Evolutionary conservation across 2,797 vertebrate genomes (phyloP).

Genomic region (Stomatorhinus walkeri): DNA sequence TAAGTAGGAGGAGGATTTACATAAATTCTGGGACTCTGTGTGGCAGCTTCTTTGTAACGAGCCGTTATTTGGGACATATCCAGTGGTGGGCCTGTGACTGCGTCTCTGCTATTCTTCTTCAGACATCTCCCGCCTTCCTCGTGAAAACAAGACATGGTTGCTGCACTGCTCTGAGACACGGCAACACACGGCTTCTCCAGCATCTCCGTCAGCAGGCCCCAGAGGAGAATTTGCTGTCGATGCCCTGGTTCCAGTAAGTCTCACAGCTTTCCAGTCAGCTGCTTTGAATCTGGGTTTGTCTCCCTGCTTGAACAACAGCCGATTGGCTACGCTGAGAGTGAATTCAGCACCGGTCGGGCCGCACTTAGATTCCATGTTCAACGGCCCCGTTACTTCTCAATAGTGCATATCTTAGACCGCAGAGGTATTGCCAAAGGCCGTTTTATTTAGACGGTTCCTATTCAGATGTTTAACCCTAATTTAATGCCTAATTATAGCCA

Average conservation of each 20-base stretch:
- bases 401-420: conserved; percentile 26
- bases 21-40: conserved; percentile 36
- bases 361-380: neutral
- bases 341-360: neutral
- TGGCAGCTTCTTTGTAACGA: conserved; percentile 32
- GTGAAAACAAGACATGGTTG: neutral
- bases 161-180: neutral
- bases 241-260: neutral
- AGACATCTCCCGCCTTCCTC: neutral
- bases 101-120: conserved; percentile 18
- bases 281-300: neutral
- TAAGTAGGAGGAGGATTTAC: conserved; percentile 46
- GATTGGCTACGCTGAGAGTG: neutral
- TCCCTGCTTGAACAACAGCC: neutral
- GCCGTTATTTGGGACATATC: conserved; percentile 37
- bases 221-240: neutral
- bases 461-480: conserved; percentile 63
- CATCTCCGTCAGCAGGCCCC: neutral
- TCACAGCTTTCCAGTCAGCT: conserved; percentile 2
- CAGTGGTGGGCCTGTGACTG: conserved; percentile 23
- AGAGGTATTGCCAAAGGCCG: conserved; percentile 45
- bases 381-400: neutral
- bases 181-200: neutral
- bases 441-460: conserved; percentile 50
- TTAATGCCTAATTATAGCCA: conserved; percentile 43